phyloP scores from a whole-genome alignment of 2,888 invertebrate species.

The Drosophila picticornis region DNA sequence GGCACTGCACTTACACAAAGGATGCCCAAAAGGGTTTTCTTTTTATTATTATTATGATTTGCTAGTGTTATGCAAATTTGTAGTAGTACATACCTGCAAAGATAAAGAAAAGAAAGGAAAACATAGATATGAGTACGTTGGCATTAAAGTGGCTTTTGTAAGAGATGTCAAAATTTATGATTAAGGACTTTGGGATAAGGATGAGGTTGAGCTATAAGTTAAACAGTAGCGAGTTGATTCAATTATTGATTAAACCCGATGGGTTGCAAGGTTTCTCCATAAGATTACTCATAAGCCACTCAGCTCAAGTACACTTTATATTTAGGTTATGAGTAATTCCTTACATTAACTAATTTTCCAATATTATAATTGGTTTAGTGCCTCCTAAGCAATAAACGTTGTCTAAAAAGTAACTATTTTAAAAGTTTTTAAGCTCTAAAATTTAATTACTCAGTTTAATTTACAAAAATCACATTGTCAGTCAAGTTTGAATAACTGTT shows the following conservation, averaged over 20 bases:
- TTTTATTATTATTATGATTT: conserved; percentile 22
- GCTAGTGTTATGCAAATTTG: conserved; percentile 61
- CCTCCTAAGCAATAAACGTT: background rate
- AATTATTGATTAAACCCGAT: conserved; percentile 19
- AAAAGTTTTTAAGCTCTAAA: background rate
- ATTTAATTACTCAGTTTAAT: background rate
- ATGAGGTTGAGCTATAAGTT: conserved; percentile 4
- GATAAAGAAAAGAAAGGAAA: conserved; percentile 51
- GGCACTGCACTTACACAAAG: conserved; percentile 58
- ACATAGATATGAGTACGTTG: conserved; percentile 47
- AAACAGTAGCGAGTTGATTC: conserved; percentile 10
- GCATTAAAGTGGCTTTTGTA: conserved; percentile 49
- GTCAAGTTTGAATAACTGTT: conserved; percentile 9
- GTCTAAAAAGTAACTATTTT: background rate
- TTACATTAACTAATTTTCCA: background rate
- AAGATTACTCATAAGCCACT: background rate
- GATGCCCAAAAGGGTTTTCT: conserved; percentile 55
- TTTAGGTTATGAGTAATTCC: background rate
- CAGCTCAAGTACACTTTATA: no score
- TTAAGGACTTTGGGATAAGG: conserved; percentile 20
- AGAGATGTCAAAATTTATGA: conserved; percentile 41
- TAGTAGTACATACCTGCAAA: conserved; percentile 73
- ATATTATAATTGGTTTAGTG: background rate
- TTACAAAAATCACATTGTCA: conserved; percentile 2
- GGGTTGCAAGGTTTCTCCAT: background rate